Base-by-base conservation (phyloP, 2,797 vertebrate genomes). In the Enteromius anoplus region DNA sequence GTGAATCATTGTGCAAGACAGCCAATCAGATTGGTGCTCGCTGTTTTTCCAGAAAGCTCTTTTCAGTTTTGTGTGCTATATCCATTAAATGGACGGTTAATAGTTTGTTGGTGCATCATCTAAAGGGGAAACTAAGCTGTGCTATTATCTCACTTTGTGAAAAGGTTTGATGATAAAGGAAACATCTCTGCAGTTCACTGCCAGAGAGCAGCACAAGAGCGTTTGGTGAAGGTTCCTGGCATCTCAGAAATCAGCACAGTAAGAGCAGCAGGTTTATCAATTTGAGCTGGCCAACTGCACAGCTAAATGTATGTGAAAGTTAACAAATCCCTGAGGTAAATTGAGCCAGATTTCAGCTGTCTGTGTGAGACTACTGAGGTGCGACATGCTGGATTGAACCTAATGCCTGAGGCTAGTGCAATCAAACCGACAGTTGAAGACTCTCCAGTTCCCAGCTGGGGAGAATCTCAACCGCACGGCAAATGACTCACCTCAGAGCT, bases 291-390 rank as follows among this genome's bases (percentile, higher is more conserved):
- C 92, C 93, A 95, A 95, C 93, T 95, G 93, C 93, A 94, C 92
- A 92, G 92, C 93, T 96, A 96, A 96, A 95, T 93, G 93, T 92
- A 96, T 95, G 94, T 96, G 95, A 95, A 96, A 96, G 93, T 95
- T 95, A 96, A 96, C 96, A 96, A 95, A 96, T 95, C 95, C 94
- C 94, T 89, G 85, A 93, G 92, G 94, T 92, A 94, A 94, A 92
- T 93, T 93, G 94, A 94, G 91, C 93, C 94, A 91, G 95, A 94
- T 95, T 95, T 95, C 95, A 94, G 93, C 89, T 93, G 92, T 93
- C 93, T 95, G 90, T 93, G 91, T 93, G 60, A 88, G 93, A 93
- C 94, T 94, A 94, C 93, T 96, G 95, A 96, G 95, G 95, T 96
- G 95, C 86, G 90, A 96, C 95, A 92, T 92, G 91, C 93, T 91